Evolutionary conservation across 2,888 invertebrate genomes (phyloP).

Genomic region (Heliconius sara): DNA sequence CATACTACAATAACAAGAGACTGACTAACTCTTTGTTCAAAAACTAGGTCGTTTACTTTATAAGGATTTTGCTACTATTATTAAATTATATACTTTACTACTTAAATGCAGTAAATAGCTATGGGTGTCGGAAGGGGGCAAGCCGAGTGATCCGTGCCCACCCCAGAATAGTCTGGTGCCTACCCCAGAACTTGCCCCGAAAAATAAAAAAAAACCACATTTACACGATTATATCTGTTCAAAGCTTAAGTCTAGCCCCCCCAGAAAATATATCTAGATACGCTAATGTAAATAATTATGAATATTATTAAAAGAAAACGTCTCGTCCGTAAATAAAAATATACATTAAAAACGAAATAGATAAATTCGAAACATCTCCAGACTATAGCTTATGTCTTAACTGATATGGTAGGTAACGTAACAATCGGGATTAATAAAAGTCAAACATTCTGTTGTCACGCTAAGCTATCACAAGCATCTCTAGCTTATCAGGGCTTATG

Average conservation of each 20-base stretch:
- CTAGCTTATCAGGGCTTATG: conserved; percentile 70
- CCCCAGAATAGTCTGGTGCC: no score
- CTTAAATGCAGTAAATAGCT: conserved; percentile 13
- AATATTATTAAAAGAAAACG: neutral
- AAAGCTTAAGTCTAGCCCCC: no score
- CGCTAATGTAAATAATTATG: neutral
- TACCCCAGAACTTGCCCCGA: no score
- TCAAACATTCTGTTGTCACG: conserved; percentile 58
- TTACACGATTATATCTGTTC: no score
- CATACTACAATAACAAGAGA: conserved; percentile 54
- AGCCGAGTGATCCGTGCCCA: no score
- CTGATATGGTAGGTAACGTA: conserved; percentile 8
- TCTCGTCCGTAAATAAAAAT: neutral
- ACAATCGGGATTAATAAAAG: conserved; percentile 55
- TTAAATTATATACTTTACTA: neutral
- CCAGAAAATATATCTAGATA: no score
- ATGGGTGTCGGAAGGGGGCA: no score
- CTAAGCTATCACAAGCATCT: conserved; percentile 55
- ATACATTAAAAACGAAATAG: neutral
- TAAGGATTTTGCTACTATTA: no score
- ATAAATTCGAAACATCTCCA: conserved; percentile 2
- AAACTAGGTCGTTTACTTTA: conserved; percentile 50
- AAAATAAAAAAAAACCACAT: no score
- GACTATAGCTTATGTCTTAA: conserved; percentile 16
- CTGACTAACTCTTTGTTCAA: conserved; percentile 76